Conservation (phyloP, 1,140 invertebrate species). For the Pomacea maculata region DNA sequence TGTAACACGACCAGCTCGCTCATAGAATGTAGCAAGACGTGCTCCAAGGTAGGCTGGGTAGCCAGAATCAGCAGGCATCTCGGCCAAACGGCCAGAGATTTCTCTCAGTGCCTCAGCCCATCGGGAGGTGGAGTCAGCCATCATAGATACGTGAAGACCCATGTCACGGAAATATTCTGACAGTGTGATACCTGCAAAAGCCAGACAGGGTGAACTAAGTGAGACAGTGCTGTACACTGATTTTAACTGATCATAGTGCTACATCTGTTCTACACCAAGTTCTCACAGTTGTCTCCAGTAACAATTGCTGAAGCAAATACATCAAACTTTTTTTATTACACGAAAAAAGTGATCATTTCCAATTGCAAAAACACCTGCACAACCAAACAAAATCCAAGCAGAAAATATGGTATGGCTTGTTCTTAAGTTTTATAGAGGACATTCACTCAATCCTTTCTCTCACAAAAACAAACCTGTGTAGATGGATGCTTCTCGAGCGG, state of each 20-base stretch:
- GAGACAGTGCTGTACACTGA: too few relatives aligned
- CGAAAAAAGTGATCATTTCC: too few relatives aligned
- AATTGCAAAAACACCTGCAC: too few relatives aligned
- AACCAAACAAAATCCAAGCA: too few relatives aligned
- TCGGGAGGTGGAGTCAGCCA: constrained; percentile 99
- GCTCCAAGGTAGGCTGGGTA: constrained; percentile 99
- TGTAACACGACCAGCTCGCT: constrained; percentile 95
- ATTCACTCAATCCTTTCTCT: too few relatives aligned
- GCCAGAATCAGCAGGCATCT: constrained; percentile 98
- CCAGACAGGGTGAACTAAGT: constrained; percentile 6
- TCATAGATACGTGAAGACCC: constrained; percentile 99
- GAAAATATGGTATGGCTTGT: too few relatives aligned
- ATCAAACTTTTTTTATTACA: too few relatives aligned
- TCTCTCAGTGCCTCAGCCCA: constrained; percentile 99
- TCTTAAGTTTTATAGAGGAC: too few relatives aligned
- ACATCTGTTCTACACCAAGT: too few relatives aligned
- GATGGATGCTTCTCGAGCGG: constrained; percentile 99
- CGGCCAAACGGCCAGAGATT: constrained; percentile 99
- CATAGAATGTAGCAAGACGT: constrained; percentile 98
- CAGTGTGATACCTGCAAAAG: constrained; percentile 86
- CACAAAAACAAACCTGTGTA: constrained; percentile 83
- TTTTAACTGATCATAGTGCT: too few relatives aligned
- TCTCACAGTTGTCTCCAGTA: too few relatives aligned
- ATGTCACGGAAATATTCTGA: constrained; percentile 99
- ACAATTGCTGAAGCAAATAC: too few relatives aligned